A percentile compares a stretch with the other conserved stretches of the same genome.
Conservation (phyloP, 2,113 vertebrate species). For the Anarhynchus alexandrinus region DNA sequence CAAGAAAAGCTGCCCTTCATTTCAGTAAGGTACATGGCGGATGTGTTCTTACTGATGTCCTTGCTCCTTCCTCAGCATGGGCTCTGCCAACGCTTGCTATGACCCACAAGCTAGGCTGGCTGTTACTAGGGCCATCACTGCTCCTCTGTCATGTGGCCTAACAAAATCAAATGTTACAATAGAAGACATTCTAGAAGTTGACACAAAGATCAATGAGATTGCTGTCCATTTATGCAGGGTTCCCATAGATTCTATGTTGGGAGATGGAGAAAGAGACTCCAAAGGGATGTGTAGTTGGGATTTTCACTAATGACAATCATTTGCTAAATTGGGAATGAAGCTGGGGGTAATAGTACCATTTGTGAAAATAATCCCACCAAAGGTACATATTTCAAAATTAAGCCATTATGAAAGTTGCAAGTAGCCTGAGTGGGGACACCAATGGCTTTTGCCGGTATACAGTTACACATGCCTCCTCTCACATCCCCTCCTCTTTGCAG, state of each 20-base stretch:
- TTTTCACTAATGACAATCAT: neutral
- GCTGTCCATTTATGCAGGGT: neutral
- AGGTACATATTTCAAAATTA: neutral
- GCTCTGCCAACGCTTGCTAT: neutral
- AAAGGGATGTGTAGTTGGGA: neutral
- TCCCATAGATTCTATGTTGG: neutral
- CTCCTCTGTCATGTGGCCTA: neutral
- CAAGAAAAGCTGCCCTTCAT: neutral
- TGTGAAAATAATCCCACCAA: neutral
- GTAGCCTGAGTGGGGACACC: neutral
- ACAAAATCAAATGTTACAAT: neutral
- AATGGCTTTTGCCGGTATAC: neutral
- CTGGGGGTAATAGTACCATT: accelerated
- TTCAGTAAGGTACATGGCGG: neutral
- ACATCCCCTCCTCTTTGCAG: neutral
- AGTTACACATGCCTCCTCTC: neutral
- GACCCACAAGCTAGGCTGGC: neutral
- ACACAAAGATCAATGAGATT: neutral
- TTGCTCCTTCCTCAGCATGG: neutral
- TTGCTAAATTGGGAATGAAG: neutral
- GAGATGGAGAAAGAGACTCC: neutral
- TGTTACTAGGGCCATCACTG: neutral
- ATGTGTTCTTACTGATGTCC: neutral
- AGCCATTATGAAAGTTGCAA: neutral
- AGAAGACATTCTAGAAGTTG: neutral